Base-by-base conservation (phyloP, 2,797 vertebrate genomes). In the Enteromius paludinosus region DNA sequence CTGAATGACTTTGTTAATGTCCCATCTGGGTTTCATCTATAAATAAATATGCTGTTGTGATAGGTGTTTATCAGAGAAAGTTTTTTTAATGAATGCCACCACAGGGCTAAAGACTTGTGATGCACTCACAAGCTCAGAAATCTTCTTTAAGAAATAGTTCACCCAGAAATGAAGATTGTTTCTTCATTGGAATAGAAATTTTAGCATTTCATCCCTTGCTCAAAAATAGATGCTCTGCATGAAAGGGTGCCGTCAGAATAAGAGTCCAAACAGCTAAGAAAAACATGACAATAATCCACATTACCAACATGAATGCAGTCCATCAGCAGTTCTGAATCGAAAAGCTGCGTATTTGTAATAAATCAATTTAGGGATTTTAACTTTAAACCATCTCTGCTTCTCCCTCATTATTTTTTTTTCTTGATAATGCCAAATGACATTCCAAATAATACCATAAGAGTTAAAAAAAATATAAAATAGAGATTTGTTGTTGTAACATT, bases 1-100 rank as follows among this genome's bases (percentile, higher is more conserved):
- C 3, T 15, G 56, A 73, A 54, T 73, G 47, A 35, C 47, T 35
- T 47, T 71, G 43, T 71, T 71, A 49, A 71, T 49, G 25, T 49
- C 45, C 43, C 45, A 71, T 52, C 28, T 33, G 45, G 17, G n/a
- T 33, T 49, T 52, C 2, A 33, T 33, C 30, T 20, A 11, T 33
- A n/a, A 49, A 70, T 47, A 45, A 18, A 28, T 45, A 9, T 0
- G 0, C 68, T 70, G 41, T 70, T 47, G n/a, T 1, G 17, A 23
- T 25, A 18, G 7, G 12, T 25, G 11, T 25, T 45, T 43, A 4
- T 65, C 62, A 33, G 30, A 10, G 7, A 65, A 68, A 20, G 62
- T 38, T 68, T 65, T 66, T 66, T n/a, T 2, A 41, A 23, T 12
- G 35, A 68, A 20, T 41, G 20, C 65, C 10, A 5, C 65, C 5